A percentile compares a stretch with the other conserved stretches of the same genome.
Conservation (phyloP, 2,797 vertebrate genomes). For the Telmatherina bonti region DNA sequence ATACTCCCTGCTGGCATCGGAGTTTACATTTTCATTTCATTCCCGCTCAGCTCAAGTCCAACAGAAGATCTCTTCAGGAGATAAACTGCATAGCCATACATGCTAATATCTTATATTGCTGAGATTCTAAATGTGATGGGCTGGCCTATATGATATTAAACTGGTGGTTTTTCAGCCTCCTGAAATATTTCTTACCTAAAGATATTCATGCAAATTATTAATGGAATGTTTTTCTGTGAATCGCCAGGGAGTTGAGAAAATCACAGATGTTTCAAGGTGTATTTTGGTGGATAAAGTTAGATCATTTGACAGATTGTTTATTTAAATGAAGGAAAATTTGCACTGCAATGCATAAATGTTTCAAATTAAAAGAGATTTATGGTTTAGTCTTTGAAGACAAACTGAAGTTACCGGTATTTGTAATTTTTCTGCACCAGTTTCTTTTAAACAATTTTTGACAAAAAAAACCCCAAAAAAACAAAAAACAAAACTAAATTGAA, state of each 20-base stretch:
- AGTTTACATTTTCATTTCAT: constrained; percentile 27
- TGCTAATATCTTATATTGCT: constrained; percentile 13
- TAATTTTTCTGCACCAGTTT: neutral
- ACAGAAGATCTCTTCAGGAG: constrained; percentile 19
- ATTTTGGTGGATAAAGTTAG: neutral
- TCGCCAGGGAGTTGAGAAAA: neutral
- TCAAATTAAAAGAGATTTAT: neutral
- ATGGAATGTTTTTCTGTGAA: neutral
- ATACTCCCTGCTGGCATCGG: constrained; percentile 15
- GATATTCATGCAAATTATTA: constrained; percentile 9
- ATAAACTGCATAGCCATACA: neutral
- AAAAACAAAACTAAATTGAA: too few relatives aligned
- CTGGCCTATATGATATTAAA: constrained; percentile 11
- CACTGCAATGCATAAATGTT: neutral
- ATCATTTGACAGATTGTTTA: neutral
- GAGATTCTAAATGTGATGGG: neutral
- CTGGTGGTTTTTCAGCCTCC: neutral
- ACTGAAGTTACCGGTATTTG: neutral
- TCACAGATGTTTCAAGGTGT: neutral
- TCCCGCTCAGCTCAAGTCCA: constrained; percentile 11
- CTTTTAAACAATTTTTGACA: neutral
- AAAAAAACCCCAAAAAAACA: too few relatives aligned
- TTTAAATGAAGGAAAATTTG: neutral
- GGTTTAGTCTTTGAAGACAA: neutral
- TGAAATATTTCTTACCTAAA: neutral